Evolutionary conservation across 2,888 invertebrate species (phyloP), one percentile per base, ranked within the genome.

Genomic region (Vanessa cardui): DNA sequence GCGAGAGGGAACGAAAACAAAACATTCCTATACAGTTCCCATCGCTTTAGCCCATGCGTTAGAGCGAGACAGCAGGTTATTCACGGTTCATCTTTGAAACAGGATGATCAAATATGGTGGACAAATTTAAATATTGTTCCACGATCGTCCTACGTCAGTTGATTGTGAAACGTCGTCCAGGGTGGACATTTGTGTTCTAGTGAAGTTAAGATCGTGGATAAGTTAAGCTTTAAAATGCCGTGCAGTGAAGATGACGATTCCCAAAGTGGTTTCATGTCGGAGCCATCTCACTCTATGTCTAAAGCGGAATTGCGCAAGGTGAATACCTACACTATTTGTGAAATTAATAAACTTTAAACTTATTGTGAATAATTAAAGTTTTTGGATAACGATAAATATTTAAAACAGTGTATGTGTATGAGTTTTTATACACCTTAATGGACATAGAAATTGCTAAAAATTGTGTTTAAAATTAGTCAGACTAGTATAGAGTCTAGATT

Each of bases 261-360:
- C 56, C 92, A 91, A 72, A 87, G 85, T 58, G 92, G 90, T 71
- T 92, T 89, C 72, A 78, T 82, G 33, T 88, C 90, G 47, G 94
- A 95, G 72, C 81, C 93, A n/a, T 85, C 86, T 54, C 87, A 93
- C 6, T 94, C 94, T 68, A 90, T 95, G 93, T 94, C 95, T 0
- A 96, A 96, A 80, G 96, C 96, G 0, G 95, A 96, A 80, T 87
- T 95, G 68, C 90, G 96, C 84, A 95, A 95, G 94, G 95, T 95
- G 87, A 15, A 15, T 15, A 26, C 20, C 20, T 20, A 50, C 6
- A 5, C 1, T 50, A 12, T 49, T 18, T 20, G 50, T 26, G 50
- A 15, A 21, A 21, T 50, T 21, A 50, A 21, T 15, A 26, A 5
- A 26, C 26, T 3, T 5, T 5, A 26, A 26, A 26, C 26, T 5